Conservation (phyloP, 2,113 vertebrate species). For the Albula goreensis region DNA sequence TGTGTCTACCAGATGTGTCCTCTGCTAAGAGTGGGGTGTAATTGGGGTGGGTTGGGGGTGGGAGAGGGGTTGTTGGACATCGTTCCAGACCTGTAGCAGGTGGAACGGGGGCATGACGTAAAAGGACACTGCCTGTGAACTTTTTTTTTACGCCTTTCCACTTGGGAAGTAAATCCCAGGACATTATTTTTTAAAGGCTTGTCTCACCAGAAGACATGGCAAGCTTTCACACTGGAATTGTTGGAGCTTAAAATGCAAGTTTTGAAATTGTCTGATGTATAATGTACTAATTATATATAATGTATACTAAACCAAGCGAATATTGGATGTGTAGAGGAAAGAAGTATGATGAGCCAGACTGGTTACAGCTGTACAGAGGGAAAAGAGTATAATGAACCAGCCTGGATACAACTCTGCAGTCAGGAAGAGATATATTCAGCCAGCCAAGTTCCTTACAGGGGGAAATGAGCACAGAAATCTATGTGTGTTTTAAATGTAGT, state of each 20-base stretch:
- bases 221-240: background rate
- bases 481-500: background rate
- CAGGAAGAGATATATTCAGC: background rate
- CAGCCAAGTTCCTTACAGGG: background rate
- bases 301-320: slow-evolving; percentile 52
- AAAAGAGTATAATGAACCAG: background rate
- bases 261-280: background rate
- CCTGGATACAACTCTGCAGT: background rate
- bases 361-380: background rate
- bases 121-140: slow-evolving; percentile 3
- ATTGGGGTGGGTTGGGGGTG: too few species aligned
- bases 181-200: too few species aligned
- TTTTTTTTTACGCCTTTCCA: background rate
- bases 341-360: background rate
- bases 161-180: background rate
- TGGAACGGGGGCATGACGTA: background rate
- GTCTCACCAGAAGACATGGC: too few species aligned
- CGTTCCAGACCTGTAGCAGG: background rate
- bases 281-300: background rate
- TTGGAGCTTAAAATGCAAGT: background rate
- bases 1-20: background rate
- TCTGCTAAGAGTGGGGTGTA: background rate
- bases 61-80: too few species aligned
- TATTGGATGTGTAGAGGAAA: slow-evolving; percentile 5
- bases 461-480: background rate